Percentiles rank a stretch among this genome's conserved stretches.
phyloP scores from a whole-genome alignment of 2,888 invertebrate species.

The Aquatica leii region DNA sequence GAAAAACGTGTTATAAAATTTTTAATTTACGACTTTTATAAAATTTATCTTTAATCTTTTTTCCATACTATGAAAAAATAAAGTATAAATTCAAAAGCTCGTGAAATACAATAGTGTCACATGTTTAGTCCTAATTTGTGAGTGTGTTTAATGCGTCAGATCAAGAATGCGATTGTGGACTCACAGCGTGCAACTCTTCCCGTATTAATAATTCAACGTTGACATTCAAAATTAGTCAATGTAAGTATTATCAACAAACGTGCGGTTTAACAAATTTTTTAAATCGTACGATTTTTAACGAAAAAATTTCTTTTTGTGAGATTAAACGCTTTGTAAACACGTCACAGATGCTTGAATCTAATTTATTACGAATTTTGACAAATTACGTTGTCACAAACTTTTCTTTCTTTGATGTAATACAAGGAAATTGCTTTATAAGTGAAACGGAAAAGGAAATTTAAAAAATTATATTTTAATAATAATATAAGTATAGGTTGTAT shows the following conservation, averaged over 20 bases:
- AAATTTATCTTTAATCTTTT: conserved; percentile 32
- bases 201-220: conserved; percentile 52
- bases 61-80: conserved; percentile 24
- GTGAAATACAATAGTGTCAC: conserved; percentile 54
- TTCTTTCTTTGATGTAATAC: too few species aligned
- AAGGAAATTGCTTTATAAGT: too few species aligned
- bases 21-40: conserved; percentile 30
- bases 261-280: conserved; percentile 25
- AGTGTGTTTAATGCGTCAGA: conserved; percentile 55
- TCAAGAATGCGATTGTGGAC: conserved; percentile 54
- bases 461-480: too few species aligned
- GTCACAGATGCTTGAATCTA: too few species aligned
- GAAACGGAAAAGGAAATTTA: too few species aligned
- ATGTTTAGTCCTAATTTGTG: conserved; percentile 58
- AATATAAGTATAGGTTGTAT: too few species aligned
- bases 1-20: conserved; percentile 27
- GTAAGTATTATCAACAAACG: conserved; percentile 40
- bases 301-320: neutral
- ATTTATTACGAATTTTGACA: too few species aligned
- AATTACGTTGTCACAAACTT: too few species aligned
- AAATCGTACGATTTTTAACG: conserved; percentile 6
- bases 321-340: too few species aligned
- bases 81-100: conserved; percentile 41
- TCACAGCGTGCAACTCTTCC: conserved; percentile 48
- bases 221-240: conserved; percentile 51